Percentiles rank a stretch among this genome's conserved stretches.
Conservation (phyloP, 2,113 vertebrate genomes). For the Protobothrops mucrosquamatus region DNA sequence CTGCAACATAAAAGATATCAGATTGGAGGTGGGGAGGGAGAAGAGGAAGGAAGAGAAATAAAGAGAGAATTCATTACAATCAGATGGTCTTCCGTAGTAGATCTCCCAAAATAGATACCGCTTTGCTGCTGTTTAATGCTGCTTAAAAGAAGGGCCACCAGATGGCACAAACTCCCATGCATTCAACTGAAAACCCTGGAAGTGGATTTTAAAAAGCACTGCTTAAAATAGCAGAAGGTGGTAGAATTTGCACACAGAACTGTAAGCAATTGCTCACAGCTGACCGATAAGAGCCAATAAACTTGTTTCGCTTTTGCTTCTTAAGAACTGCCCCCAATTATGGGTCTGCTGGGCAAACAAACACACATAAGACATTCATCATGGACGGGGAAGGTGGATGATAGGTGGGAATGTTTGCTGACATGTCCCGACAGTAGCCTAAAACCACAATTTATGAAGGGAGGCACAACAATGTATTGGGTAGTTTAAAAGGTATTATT, state of each 20-base stretch:
- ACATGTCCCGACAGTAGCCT: not conserved
- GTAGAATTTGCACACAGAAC: not conserved
- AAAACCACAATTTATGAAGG: not conserved
- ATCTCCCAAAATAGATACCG: not conserved
- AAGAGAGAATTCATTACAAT: not conserved
- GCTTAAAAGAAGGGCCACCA: constrained; percentile 48
- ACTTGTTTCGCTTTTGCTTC: not conserved
- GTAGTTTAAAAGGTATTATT: not conserved
- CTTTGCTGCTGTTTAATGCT: not conserved
- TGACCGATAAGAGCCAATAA: not conserved
- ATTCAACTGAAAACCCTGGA: not conserved
- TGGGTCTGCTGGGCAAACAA: not conserved
- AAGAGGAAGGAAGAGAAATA: not conserved
- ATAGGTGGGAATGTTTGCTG: not conserved
- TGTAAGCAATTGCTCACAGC: not conserved
- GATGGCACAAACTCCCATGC: constrained; percentile 59
- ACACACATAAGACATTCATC: not conserved
- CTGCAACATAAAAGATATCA: constrained; percentile 60
- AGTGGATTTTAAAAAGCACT: constrained; percentile 20
- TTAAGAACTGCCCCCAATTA: not conserved
- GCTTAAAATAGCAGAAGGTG: constrained; percentile 1
- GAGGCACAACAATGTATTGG: not conserved
- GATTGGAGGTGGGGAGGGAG: not conserved
- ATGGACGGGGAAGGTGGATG: too few relatives aligned
- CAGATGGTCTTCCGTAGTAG: not conserved